Evolutionary conservation across 2,113 vertebrate genomes (phyloP).

Genomic region (Zingel zingel): DNA sequence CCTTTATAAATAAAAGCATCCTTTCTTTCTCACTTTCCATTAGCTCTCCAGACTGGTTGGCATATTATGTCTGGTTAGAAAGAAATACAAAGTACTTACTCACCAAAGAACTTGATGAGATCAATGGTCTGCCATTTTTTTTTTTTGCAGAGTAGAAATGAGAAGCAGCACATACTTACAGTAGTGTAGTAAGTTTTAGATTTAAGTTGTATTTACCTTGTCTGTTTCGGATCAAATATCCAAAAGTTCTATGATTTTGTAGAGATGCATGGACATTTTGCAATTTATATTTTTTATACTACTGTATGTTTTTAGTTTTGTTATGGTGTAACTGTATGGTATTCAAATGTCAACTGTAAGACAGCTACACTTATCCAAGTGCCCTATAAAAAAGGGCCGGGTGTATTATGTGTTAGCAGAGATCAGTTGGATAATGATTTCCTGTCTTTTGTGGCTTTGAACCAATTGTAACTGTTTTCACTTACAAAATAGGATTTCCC

Average conservation of each 20-base stretch:
- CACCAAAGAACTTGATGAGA: not conserved
- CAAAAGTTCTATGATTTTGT: not conserved
- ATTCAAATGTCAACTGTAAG: not conserved
- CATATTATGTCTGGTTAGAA: not conserved
- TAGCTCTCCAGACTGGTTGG: slow-evolving; percentile 2
- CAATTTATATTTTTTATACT: not conserved
- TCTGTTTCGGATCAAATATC: not conserved
- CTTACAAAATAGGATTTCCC: slow-evolving; percentile 50
- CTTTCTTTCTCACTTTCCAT: slow-evolving; percentile 2
- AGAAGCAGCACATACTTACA: not conserved
- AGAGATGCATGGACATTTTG: not conserved
- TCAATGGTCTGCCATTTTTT: not conserved
- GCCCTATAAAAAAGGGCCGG: not conserved
- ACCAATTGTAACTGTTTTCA: slow-evolving; percentile 45
- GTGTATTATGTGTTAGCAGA: slow-evolving; percentile 17
- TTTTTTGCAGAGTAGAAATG: slow-evolving; percentile 1
- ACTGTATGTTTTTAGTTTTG: not conserved
- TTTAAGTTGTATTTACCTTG: not conserved
- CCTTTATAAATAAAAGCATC: not conserved
- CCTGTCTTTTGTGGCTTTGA: slow-evolving; percentile 42
- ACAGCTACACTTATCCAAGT: not conserved
- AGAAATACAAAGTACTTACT: not conserved
- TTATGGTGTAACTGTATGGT: not conserved
- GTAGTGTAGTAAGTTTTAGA: not conserved
- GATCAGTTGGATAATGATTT: slow-evolving; percentile 34